Conservation (phyloP, 2,113 vertebrate species). For the Regulus satrapa region DNA sequence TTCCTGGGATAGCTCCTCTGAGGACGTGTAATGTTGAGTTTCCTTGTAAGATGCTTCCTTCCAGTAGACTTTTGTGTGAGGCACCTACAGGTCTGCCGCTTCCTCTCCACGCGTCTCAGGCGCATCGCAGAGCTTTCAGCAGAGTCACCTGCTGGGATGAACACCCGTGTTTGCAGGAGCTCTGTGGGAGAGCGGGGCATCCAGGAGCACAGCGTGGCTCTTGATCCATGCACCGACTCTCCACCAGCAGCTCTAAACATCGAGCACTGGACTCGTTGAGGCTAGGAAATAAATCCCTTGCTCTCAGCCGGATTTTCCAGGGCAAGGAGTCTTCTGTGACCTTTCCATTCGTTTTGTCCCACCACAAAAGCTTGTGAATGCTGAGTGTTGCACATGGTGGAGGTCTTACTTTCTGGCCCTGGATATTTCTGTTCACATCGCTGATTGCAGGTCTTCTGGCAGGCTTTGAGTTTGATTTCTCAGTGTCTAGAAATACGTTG, state of each 20-base stretch:
- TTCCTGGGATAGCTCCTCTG: fast-evolving
- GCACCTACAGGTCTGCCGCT: not conserved
- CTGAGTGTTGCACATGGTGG: fast-evolving
- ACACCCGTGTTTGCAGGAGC: not conserved
- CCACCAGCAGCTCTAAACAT: not conserved
- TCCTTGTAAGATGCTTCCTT: not conserved
- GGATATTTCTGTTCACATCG: fast-evolving
- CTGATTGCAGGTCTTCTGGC: not conserved
- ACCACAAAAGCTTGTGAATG: not conserved
- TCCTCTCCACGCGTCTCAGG: fast-evolving
- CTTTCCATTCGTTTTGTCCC: not conserved
- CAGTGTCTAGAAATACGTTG: not conserved
- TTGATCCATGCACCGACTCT: not conserved
- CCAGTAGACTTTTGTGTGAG: not conserved
- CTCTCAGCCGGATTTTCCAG: not conserved
- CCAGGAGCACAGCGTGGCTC: not conserved
- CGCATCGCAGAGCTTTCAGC: fast-evolving
- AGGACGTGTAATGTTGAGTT: fast-evolving
- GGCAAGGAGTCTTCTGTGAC: not conserved
- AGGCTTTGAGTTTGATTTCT: not conserved
- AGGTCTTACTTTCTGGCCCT: not conserved
- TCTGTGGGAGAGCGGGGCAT: not conserved
- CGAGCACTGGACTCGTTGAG: fast-evolving
- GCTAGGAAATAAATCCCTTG: not conserved
- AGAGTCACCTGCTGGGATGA: not conserved